Evolutionary conservation across 2,797 vertebrate species (phyloP).

Genomic region (Odontamblyopus lacepedii): DNA sequence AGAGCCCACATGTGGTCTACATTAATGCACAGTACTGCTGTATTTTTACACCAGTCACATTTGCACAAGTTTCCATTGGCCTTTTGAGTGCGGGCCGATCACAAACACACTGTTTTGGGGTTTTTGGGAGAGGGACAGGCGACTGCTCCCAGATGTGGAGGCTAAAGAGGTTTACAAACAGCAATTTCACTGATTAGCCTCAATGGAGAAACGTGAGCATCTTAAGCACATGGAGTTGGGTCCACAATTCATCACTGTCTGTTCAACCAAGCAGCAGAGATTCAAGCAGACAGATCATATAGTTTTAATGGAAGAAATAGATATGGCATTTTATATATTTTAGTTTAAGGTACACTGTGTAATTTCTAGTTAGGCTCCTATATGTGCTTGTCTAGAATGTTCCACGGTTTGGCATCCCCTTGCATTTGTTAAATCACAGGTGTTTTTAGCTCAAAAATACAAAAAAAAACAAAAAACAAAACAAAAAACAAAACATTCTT

Average conservation of each 20-base stretch:
- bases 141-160: slow-evolving; percentile 76
- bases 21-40: slow-evolving; percentile 74
- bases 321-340: not conserved
- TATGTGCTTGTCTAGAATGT: too few relatives aligned
- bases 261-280: not conserved
- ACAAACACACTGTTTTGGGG: slow-evolving; percentile 61
- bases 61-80: slow-evolving; percentile 86
- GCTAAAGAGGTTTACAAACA: slow-evolving; percentile 75
- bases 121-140: slow-evolving; percentile 31
- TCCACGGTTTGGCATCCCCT: too few relatives aligned
- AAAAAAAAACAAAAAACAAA: too few relatives aligned
- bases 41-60: slow-evolving; percentile 87
- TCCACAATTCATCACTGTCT: not conserved
- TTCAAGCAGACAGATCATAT: not conserved
- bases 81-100: slow-evolving; percentile 77
- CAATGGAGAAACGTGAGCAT: slow-evolving; percentile 52
- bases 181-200: slow-evolving; percentile 80
- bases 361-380: too few relatives aligned
- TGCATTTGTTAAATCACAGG: too few relatives aligned
- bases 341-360: too few relatives aligned
- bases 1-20: slow-evolving; percentile 79
- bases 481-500: too few relatives aligned
- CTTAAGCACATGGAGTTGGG: slow-evolving; percentile 66
- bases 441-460: too few relatives aligned
- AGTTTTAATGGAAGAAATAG: not conserved